Conservation (phyloP, 2,797 vertebrate genomes). For the Geotrypetes seraphini region DNA sequence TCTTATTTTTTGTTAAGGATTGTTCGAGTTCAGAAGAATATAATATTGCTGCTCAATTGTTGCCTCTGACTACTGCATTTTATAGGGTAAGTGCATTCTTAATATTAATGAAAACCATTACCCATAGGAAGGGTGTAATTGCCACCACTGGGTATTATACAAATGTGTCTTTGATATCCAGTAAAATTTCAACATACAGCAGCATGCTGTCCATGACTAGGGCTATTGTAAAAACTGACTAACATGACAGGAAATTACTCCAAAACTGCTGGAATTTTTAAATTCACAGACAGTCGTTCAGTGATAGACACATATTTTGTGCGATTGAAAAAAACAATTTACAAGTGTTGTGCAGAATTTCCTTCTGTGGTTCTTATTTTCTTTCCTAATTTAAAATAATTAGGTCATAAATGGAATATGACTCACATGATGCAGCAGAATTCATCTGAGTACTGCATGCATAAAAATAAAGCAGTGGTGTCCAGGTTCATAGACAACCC, state of each 20-base stretch:
- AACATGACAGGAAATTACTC: conserved; percentile 19
- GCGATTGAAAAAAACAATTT: conserved; percentile 19
- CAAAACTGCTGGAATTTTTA: conserved; percentile 7
- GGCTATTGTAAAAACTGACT: conserved; percentile 24
- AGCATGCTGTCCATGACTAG: conserved; percentile 15
- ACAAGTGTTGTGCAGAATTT: conserved; percentile 16
- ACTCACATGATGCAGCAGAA: conserved; percentile 34
- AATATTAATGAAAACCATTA: neutral
- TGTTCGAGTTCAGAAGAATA: conserved; percentile 94
- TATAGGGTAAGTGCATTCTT: conserved; percentile 76
- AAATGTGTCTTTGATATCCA: too few relatives aligned
- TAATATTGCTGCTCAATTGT: conserved; percentile 78
- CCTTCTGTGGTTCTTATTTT: conserved; percentile 6
- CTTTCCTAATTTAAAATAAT: conserved; percentile 11
- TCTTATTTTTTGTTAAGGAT: conserved; percentile 67
- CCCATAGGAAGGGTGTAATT: neutral
- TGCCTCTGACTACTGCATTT: conserved; percentile 89
- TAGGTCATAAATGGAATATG: conserved; percentile 19
- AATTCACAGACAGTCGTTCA: conserved; percentile 23
- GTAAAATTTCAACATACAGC: conserved; percentile 17
- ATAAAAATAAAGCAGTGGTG: conserved; percentile 31
- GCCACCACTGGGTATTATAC: too few relatives aligned
- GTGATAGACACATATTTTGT: conserved; percentile 30
- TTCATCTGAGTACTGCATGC: conserved; percentile 16
- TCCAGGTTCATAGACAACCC: too few relatives aligned